phyloP scores from a whole-genome alignment of 2,888 invertebrate species.

The Lymantria dispar region DNA sequence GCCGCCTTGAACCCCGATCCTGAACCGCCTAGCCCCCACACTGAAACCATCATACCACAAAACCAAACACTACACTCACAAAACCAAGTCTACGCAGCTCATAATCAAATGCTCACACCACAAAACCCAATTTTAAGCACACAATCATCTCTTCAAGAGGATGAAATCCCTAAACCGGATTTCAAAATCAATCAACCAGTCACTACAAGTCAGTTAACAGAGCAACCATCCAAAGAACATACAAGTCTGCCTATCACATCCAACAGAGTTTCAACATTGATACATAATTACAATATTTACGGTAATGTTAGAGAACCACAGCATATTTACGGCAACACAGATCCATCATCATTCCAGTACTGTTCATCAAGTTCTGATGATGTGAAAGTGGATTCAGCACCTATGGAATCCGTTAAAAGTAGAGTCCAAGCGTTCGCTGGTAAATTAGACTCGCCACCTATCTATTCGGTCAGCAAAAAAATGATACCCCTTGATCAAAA shows the following conservation, averaged over 20 bases:
- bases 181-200: slow-evolving; percentile 78
- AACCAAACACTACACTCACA: slow-evolving; percentile 49
- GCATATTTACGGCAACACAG: slow-evolving; percentile 74
- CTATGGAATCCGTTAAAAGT: slow-evolving; percentile 70
- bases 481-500: slow-evolving; percentile 63
- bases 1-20: slow-evolving; percentile 46
- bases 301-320: slow-evolving; percentile 70
- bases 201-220: slow-evolving; percentile 51
- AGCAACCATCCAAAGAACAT: slow-evolving; percentile 59
- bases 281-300: slow-evolving; percentile 75
- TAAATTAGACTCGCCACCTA: slow-evolving; percentile 65
- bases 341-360: slow-evolving; percentile 47
- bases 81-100: slow-evolving; percentile 44
- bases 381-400: slow-evolving; percentile 61
- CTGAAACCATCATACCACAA: slow-evolving; percentile 29
- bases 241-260: slow-evolving; percentile 64
- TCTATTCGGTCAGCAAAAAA: slow-evolving; percentile 75
- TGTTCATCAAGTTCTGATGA: slow-evolving; percentile 60
- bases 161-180: slow-evolving; percentile 64
- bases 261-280: slow-evolving; percentile 71
- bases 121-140: slow-evolving; percentile 49
- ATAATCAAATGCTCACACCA: slow-evolving; percentile 43
- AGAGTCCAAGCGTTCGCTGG: slow-evolving; percentile 70
- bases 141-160: slow-evolving; percentile 58
- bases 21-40: slow-evolving; percentile 9